Conservation (phyloP, 2,113 vertebrate species). For the Dromiciops gliroides region DNA sequence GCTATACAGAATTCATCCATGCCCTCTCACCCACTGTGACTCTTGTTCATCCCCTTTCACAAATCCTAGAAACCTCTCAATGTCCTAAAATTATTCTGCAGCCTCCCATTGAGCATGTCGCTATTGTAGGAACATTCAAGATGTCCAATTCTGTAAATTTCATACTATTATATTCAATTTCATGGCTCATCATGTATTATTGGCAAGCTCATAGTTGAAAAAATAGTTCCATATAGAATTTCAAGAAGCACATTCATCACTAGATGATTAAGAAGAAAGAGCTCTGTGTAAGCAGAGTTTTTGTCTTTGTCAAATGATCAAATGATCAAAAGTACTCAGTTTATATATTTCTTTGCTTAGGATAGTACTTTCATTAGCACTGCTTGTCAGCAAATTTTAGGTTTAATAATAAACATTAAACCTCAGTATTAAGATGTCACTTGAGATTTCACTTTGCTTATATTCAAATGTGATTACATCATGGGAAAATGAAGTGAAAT, state of each 20-base stretch:
- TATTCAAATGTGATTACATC: background rate
- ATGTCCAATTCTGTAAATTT: constrained; percentile 37
- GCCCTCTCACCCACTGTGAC: background rate
- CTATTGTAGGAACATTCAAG: background rate
- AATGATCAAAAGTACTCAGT: background rate
- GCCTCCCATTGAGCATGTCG: background rate
- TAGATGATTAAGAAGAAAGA: background rate
- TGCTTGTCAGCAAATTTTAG: background rate
- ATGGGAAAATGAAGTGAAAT: background rate
- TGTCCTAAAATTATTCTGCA: background rate
- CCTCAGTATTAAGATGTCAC: background rate
- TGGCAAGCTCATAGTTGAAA: background rate
- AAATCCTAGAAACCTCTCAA: background rate
- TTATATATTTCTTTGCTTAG: background rate
- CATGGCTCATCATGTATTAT: background rate
- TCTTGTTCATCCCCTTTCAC: background rate
- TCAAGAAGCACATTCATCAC: background rate
- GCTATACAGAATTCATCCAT: background rate
- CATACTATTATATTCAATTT: background rate
- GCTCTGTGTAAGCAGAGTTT: background rate
- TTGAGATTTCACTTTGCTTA: background rate
- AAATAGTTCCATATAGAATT: background rate
- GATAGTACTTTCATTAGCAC: background rate
- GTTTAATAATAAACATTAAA: background rate
- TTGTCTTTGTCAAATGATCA: background rate